A percentile compares a stretch with the other conserved stretches of the same genome.
These are phyloP conservation scores for Tribolium freemani DNA, from an alignment of 2,888 invertebrate genomes.

Conservation along the genomic window DNA sequence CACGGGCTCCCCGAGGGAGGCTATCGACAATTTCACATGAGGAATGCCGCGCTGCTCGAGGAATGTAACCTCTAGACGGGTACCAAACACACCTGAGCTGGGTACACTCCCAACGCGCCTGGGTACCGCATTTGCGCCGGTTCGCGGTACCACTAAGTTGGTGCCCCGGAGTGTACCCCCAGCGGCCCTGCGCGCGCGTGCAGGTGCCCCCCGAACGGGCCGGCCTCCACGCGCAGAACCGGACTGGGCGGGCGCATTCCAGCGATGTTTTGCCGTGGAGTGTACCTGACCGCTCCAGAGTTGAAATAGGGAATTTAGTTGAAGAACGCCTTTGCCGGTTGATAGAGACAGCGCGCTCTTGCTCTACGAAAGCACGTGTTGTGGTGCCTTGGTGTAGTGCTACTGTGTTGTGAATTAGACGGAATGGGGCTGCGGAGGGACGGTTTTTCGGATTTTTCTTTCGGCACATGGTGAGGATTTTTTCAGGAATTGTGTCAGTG, in stretches of 20 bases:
- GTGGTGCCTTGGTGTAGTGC: constrained; percentile 53
- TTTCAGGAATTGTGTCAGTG: not conserved
- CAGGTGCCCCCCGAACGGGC: constrained; percentile 38
- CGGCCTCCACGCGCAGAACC: not conserved
- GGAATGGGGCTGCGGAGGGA: constrained; percentile 51
- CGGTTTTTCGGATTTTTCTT: constrained; percentile 58
- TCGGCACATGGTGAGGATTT: constrained; percentile 61
- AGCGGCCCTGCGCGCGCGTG: constrained; percentile 56
- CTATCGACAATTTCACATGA: constrained; percentile 64
- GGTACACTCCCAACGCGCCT: constrained; percentile 58
- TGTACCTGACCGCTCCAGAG: constrained; percentile 68
- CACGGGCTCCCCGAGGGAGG: constrained; percentile 48
- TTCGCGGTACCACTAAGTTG: constrained; percentile 50
- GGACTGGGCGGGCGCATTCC: constrained; percentile 65
- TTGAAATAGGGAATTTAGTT: constrained; percentile 65
- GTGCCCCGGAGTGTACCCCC: constrained; percentile 58
- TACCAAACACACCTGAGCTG: constrained; percentile 68
- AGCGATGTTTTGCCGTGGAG: constrained; percentile 66
- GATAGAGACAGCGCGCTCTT: constrained; percentile 46
- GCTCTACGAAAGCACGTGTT: constrained; percentile 61
- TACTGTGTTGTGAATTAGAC: constrained; percentile 52
- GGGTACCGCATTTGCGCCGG: not conserved
- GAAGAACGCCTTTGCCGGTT: constrained; percentile 65
- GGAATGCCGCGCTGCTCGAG: constrained; percentile 66
- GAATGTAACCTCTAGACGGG: constrained; percentile 68